Base-by-base conservation (phyloP, 2,888 invertebrate genomes). In the Seira sanloemensis region DNA sequence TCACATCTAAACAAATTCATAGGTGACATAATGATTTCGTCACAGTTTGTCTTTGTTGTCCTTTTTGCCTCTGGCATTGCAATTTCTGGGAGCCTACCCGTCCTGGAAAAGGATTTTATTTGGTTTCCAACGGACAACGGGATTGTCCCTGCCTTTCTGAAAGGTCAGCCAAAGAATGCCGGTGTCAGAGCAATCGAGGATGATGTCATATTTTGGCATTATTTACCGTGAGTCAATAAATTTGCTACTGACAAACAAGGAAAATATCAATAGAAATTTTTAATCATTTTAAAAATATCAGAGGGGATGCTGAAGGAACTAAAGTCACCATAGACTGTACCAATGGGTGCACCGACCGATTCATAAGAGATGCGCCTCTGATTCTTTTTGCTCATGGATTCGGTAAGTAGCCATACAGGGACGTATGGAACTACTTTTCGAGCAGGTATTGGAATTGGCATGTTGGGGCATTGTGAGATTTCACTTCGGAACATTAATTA, bases 361-460 rank as follows among this genome's bases (percentile, higher is more conserved):
- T 86, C 75, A 50, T 85, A 9, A 27, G 62, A 5, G 86, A 82
- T 18, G 87, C 86, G 5, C 86, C 86, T 5, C 65, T 87, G 0
- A 80, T 87, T 46, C 69, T 89, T 46, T 37, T 88, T 1, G 71
- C 84, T 21, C 89, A 89, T 86, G 89, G 89, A 16, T 89, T 88
- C 25, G 50, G 78, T n/a, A n/a, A 85, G 86, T 66, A 80, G 76
- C 24, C 84, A 84, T 19, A 18, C 16, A 7, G 84, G 84, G n/a
- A 81, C 81, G 0, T 84, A 81, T 27, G 86, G 86, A 66, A 67
- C 23, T 16, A 62, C 26, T 1, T 58, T 75, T 27, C 23, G 86
- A 26, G 16, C 1, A 19, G 81, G 85, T 85, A 75, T 72, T 25
- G 50, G 19, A 72, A 19, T 68, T 68, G 2, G 5, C 21, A 7